Evolutionary conservation across 2,797 vertebrate species (phyloP).

Genomic region (Percopsis omiscomaycus): DNA sequence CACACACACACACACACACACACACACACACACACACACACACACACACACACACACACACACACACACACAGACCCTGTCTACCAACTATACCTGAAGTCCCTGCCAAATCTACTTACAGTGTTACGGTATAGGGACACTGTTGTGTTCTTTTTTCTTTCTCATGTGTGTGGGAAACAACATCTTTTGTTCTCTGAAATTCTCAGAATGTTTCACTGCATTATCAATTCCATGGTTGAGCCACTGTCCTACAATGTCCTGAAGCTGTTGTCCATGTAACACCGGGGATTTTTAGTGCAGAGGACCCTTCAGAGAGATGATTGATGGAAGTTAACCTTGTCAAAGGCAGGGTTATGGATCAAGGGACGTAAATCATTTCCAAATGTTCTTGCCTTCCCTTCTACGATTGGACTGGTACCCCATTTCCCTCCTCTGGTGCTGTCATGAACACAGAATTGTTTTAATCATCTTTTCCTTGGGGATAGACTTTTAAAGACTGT

Average conservation of each 20-base stretch:
- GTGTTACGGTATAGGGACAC: too few species aligned
- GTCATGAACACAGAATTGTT: background rate
- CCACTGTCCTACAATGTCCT: conserved; percentile 8
- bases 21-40: conserved; percentile 4
- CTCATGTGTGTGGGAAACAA: too few species aligned
- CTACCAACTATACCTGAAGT: conserved; percentile 29
- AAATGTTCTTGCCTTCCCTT: conserved; percentile 49
- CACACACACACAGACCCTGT: conserved; percentile 16
- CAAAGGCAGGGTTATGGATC: conserved; percentile 62
- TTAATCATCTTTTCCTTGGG: background rate
- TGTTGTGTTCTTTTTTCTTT: too few species aligned
- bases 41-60: conserved; percentile 11
- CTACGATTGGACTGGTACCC: conserved; percentile 35
- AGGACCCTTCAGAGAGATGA: conserved; percentile 50
- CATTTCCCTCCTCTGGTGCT: conserved; percentile 9
- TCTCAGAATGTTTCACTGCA: too few species aligned
- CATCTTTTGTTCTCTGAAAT: too few species aligned
- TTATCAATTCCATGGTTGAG: too few species aligned
- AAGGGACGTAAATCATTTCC: conserved; percentile 56
- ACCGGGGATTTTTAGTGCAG: conserved; percentile 30
- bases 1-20: background rate
- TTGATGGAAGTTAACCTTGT: conserved; percentile 61
- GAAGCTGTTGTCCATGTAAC: conserved; percentile 51
- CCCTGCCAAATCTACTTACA: background rate
- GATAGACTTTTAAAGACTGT: conserved; percentile 1